A percentile compares a stretch with the other conserved stretches of the same genome.
phyloP scores from a whole-genome alignment of 2,113 vertebrate species.

The Elgaria multicarinata region DNA sequence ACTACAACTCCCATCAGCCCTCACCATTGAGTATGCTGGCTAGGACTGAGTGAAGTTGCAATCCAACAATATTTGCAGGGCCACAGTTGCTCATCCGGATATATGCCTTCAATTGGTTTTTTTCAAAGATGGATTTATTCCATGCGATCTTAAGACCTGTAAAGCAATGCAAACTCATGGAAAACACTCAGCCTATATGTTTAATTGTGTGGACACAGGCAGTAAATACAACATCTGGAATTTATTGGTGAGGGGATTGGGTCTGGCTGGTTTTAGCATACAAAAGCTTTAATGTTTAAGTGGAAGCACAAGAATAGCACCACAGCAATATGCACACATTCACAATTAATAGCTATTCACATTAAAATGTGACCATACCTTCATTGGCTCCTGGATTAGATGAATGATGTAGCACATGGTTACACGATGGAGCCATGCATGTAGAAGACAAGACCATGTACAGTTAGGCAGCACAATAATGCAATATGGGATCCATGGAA shows the following conservation, averaged over 20 bases:
- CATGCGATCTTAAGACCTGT: rapidly evolving
- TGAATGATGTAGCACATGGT: constrained; percentile 66
- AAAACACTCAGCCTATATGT: no score
- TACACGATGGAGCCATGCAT: constrained; percentile 81
- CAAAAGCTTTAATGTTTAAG: not conserved
- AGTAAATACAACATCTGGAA: not conserved
- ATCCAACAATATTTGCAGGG: no score
- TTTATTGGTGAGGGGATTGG: not conserved
- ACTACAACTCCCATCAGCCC: no score
- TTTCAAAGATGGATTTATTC: not conserved
- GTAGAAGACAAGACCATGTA: constrained; percentile 71
- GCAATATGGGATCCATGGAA: constrained; percentile 48
- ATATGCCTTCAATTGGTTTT: not conserved
- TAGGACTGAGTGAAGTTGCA: no score
- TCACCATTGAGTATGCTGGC: no score
- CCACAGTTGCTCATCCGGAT: no score
- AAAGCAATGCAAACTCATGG: not conserved
- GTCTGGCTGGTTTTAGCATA: not conserved
- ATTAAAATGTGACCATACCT: constrained; percentile 74
- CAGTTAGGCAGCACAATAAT: constrained; percentile 60
- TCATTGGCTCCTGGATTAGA: constrained; percentile 79
- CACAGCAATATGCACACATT: not conserved
- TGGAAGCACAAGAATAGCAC: constrained; percentile 11
- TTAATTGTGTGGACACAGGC: not conserved
- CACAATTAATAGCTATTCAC: constrained; percentile 37